These are phyloP conservation scores for Cantharis rufa DNA, from an alignment of 2,888 invertebrate species.

Conservation along the genomic window DNA sequence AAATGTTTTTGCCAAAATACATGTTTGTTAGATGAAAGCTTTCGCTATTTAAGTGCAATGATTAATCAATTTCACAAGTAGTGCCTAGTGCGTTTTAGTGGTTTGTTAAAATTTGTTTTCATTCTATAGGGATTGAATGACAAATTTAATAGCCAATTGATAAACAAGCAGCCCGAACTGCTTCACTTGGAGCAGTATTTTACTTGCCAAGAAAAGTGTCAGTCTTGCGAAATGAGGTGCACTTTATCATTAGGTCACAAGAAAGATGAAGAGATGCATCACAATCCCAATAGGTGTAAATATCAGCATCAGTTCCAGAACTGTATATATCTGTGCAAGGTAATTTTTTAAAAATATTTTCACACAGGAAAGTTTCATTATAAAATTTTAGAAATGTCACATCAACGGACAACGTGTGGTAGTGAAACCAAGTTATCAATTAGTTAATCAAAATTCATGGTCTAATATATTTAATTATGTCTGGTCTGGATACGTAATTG, in stretches of 20 bases:
- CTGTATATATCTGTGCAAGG: constrained; percentile 66
- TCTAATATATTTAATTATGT: constrained; percentile 73
- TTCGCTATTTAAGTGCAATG: not conserved
- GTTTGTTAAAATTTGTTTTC: not conserved
- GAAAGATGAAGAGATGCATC: constrained; percentile 65
- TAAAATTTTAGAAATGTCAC: constrained; percentile 47
- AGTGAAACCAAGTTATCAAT: constrained; percentile 61
- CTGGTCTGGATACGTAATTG: constrained; percentile 78
- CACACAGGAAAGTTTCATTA: constrained; percentile 58
- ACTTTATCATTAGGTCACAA: constrained; percentile 70
- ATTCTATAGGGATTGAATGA: constrained; percentile 67
- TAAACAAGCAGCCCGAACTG: constrained; percentile 63
- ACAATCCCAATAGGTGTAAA: constrained; percentile 57
- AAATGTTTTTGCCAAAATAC: not conserved
- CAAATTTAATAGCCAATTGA: constrained; percentile 73
- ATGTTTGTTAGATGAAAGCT: not conserved
- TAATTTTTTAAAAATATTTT: constrained; percentile 61
- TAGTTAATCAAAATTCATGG: constrained; percentile 62
- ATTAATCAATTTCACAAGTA: not conserved
- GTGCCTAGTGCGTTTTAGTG: not conserved
- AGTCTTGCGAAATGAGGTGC: constrained; percentile 69
- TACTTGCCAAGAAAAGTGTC: constrained; percentile 72
- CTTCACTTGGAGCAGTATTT: constrained; percentile 78
- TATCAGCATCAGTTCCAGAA: constrained; percentile 80
- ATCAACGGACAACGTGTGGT: constrained; percentile 58